Conservation (phyloP, 2,888 invertebrate species). For the Phaedon cochleariae region DNA sequence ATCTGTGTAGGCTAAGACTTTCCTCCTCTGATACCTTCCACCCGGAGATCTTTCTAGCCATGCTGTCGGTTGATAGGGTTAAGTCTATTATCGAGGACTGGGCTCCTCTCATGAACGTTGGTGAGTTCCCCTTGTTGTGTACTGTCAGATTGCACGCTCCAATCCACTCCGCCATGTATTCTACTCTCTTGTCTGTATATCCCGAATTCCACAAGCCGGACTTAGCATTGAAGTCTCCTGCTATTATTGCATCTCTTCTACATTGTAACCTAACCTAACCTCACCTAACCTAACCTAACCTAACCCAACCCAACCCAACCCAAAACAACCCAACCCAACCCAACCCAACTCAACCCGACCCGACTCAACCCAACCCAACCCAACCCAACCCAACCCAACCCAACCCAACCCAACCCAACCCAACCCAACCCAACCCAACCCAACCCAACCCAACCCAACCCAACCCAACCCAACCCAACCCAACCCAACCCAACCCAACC, state of each 20-base stretch:
- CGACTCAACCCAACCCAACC: too few relatives aligned
- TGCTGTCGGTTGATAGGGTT: neutral
- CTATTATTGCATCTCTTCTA: too few relatives aligned
- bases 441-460: conserved; percentile 2
- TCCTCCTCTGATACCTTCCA: neutral
- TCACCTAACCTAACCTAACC: too few relatives aligned
- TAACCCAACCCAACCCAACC: too few relatives aligned
- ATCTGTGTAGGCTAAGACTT: conserved; percentile 12
- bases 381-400: too few relatives aligned
- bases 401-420: too few relatives aligned
- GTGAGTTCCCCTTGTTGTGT: neutral
- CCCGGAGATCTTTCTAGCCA: conserved; percentile 3
- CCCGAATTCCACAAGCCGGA: neutral
- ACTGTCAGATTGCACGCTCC: neutral
- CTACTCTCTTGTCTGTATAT: neutral
- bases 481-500: neutral
- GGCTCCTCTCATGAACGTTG: neutral
- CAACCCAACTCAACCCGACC: too few relatives aligned
- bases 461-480: neutral
- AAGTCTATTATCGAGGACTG: neutral
- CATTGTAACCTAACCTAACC: too few relatives aligned
- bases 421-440: neutral
- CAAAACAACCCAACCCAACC: too few relatives aligned
- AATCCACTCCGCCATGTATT: conserved; percentile 6
- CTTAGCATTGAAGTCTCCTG: too few relatives aligned